These are phyloP conservation scores for Hypsibius dujardini DNA, from an alignment of 1,140 invertebrate genomes.

Conservation along the genomic window DNA sequence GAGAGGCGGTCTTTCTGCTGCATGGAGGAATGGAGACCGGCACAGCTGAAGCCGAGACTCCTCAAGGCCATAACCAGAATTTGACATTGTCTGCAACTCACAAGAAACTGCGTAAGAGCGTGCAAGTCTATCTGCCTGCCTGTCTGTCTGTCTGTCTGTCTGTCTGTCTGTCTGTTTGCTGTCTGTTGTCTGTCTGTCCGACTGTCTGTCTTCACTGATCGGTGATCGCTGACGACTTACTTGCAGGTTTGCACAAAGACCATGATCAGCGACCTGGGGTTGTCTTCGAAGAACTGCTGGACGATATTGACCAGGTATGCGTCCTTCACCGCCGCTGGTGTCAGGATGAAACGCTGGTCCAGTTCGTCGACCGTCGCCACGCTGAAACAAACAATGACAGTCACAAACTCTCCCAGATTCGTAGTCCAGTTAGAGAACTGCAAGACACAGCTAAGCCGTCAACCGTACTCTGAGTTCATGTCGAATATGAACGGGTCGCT, in stretches of 20 bases:
- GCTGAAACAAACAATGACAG: slow-evolving; percentile 16
- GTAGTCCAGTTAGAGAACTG: too few species aligned
- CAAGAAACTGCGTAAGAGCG: slow-evolving; percentile 17
- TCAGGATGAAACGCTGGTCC: slow-evolving; percentile 72
- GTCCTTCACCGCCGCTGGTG: slow-evolving; percentile 72
- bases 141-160: too few species aligned
- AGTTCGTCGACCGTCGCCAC: slow-evolving; percentile 61
- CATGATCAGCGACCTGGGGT: slow-evolving; percentile 61
- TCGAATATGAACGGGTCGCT: slow-evolving; percentile 78
- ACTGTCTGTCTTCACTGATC: too few species aligned
- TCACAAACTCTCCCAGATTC: not conserved
- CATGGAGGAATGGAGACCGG: slow-evolving; percentile 18
- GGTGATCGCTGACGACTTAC: slow-evolving; percentile 37
- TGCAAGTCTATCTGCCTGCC: too few species aligned
- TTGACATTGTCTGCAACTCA: slow-evolving; percentile 52
- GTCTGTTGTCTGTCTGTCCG: too few species aligned
- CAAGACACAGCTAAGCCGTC: too few species aligned
- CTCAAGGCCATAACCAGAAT: slow-evolving; percentile 38
- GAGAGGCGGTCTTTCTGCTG: slow-evolving; percentile 70
- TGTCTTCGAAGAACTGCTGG: slow-evolving; percentile 50
- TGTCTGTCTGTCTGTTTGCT: too few species aligned
- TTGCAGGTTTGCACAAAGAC: slow-evolving; percentile 87
- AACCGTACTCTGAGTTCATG: slow-evolving; percentile 58
- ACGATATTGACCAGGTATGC: slow-evolving; percentile 78
- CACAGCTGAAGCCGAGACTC: slow-evolving; percentile 15